Conservation (phyloP, 2,888 invertebrate genomes). For the Lysandra bellargus region DNA sequence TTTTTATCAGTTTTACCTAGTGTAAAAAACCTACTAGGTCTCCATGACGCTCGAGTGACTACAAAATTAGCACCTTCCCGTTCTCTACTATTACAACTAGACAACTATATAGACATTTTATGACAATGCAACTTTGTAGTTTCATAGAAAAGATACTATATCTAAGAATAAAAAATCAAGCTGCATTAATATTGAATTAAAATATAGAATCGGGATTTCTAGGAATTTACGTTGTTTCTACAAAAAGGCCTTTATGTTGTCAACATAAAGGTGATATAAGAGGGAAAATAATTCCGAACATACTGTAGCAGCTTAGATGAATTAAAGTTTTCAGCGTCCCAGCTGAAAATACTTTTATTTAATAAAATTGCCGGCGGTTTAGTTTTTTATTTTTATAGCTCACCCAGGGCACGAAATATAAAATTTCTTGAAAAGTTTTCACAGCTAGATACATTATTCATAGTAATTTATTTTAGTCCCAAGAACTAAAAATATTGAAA, state of each 20-base stretch:
- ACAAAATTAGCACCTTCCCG: no score
- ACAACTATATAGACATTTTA: no score
- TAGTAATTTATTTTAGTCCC: background rate
- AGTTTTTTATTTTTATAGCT: background rate
- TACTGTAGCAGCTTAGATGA: background rate
- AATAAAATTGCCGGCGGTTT: background rate
- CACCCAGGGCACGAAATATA: background rate
- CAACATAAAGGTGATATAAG: background rate
- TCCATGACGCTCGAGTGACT: no score
- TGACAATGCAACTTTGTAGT: no score
- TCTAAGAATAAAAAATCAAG: no score
- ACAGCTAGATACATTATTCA: background rate
- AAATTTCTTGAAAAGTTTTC: background rate
- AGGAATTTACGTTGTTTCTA: background rate
- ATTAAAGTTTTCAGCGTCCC: background rate
- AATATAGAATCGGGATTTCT: background rate
- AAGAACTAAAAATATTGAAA: background rate
- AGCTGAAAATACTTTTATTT: background rate
- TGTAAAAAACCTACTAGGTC: no score
- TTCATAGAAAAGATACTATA: no score
- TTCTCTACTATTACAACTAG: no score
- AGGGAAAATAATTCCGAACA: background rate
- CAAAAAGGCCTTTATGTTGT: background rate
- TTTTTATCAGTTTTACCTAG: no score
- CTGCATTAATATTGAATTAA: background rate